A percentile compares a stretch with the other conserved stretches of the same genome.
Evolutionary conservation across 2,888 invertebrate genomes (phyloP).

Genomic region (Saturnia pavonia): DNA sequence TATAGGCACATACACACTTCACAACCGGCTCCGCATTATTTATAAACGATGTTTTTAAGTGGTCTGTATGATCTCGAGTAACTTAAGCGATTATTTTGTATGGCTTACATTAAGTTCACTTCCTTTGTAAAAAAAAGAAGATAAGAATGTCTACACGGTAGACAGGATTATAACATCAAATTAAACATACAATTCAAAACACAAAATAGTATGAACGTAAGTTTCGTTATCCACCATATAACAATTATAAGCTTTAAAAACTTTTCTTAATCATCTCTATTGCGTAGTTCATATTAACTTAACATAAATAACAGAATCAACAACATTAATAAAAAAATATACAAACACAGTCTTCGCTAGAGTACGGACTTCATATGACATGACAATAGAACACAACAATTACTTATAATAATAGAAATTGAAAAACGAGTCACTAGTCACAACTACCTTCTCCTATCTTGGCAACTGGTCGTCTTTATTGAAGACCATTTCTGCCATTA

Average conservation of each 20-base stretch:
- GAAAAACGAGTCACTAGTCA: too few relatives aligned
- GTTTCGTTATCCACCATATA: background rate
- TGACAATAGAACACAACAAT: background rate
- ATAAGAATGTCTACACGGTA: background rate
- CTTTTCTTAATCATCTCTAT: background rate
- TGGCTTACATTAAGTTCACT: constrained; percentile 1
- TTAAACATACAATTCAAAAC: background rate
- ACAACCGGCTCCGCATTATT: too few relatives aligned
- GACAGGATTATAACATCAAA: background rate
- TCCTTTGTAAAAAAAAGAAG: background rate
- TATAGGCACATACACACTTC: too few relatives aligned
- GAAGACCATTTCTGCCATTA: too few relatives aligned
- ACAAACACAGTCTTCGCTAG: constrained; percentile 19
- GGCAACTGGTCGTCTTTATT: too few relatives aligned
- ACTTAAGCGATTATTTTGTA: background rate
- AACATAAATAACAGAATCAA: constrained; percentile 22
- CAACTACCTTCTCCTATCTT: too few relatives aligned
- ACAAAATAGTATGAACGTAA: constrained; percentile 2
- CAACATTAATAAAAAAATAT: constrained; percentile 20
- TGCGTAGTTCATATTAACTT: constrained; percentile 10
- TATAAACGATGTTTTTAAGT: background rate
- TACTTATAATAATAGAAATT: background rate
- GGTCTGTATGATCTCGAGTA: background rate
- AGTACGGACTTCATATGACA: constrained; percentile 10
- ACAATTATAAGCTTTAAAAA: background rate